Percentiles rank a stretch among this genome's conserved stretches.
Conservation (phyloP, 2,888 invertebrate species). For the Gerosis bhagava region DNA sequence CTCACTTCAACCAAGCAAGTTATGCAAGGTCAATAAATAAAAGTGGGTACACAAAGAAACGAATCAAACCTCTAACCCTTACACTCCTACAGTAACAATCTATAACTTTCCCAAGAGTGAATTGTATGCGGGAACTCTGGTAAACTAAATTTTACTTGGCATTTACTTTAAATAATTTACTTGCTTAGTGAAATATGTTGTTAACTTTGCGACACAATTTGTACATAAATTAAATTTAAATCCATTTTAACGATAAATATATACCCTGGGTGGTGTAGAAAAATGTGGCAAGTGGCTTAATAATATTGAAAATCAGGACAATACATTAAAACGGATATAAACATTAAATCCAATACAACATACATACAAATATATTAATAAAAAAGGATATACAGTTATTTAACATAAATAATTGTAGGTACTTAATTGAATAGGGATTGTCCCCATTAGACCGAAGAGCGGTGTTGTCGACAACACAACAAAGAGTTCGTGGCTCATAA, state of each 20-base stretch:
- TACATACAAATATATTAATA: too few relatives aligned
- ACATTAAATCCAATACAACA: too few relatives aligned
- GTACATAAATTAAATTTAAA: too few relatives aligned
- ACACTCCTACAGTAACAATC: constrained; percentile 62
- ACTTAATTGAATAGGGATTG: constrained; percentile 14
- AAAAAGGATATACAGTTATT: neutral
- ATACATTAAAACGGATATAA: too few relatives aligned
- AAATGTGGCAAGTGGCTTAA: too few relatives aligned
- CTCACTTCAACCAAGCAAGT: constrained; percentile 6
- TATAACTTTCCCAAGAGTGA: constrained; percentile 66
- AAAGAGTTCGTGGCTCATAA: constrained; percentile 74
- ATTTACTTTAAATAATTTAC: too few relatives aligned
- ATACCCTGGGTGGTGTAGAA: too few relatives aligned
- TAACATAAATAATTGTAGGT: neutral
- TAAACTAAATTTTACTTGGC: constrained; percentile 72
- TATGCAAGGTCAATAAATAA: constrained; percentile 33
- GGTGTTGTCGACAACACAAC: constrained; percentile 54
- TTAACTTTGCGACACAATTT: too few relatives aligned
- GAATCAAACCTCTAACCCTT: constrained; percentile 54
- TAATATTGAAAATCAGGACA: too few relatives aligned
- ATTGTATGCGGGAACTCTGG: constrained; percentile 60
- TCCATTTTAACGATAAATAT: too few relatives aligned
- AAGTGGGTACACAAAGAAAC: constrained; percentile 33
- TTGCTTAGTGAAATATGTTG: too few relatives aligned
- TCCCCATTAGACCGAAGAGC: constrained; percentile 21